Base-by-base conservation (phyloP, 2,113 vertebrate species). In the Brachirus orientalis region DNA sequence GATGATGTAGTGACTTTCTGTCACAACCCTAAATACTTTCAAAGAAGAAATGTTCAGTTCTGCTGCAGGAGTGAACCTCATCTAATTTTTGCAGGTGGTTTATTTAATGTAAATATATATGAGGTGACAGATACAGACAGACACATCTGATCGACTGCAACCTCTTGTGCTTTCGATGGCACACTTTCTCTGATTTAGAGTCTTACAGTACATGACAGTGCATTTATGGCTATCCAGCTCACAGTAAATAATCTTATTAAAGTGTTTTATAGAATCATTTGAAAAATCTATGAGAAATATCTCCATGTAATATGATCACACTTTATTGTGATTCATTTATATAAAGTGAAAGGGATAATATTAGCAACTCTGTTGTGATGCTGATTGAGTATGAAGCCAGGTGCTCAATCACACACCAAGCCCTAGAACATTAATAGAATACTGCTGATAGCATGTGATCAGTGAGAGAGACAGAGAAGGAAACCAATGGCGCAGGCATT, bases 361-460 rank as follows among this genome's bases (percentile, higher is more conserved):
- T 79, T 80, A 84, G 73, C 72, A 22, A 19, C 36, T 52, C 6
- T 54, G 12, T 41, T 61, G 10, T 70, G 70, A 72, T 56, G 64
- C 54, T 77, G 75, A 82, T 82, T 61, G 41, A 75, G 35, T 43
- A 28, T 45, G 41, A 69, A 46, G 54, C 56, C 55, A 75, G 50
- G 45, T 70, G 50, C 33, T 72, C 33, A 50, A 53, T 67, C 68
- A 53, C 58, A 50, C 53, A 71, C 33, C 17, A 63, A 50, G 59
- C 37, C 10, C 66, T 67, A 17, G 16, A 64, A 58, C 37, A 51
- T 41, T 44, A 69, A 65, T 28, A 67, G 40, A 36, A 47, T 51
- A n/a, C 57, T 12, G 37, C 52, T 28, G 46, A 18, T 50, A 50
- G 40, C 54, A 13, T 28, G 28, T 28, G 67, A 61, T 66, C 41